Conservation (phyloP, 2,888 invertebrate species). For the Apomyelois bistriatella region DNA sequence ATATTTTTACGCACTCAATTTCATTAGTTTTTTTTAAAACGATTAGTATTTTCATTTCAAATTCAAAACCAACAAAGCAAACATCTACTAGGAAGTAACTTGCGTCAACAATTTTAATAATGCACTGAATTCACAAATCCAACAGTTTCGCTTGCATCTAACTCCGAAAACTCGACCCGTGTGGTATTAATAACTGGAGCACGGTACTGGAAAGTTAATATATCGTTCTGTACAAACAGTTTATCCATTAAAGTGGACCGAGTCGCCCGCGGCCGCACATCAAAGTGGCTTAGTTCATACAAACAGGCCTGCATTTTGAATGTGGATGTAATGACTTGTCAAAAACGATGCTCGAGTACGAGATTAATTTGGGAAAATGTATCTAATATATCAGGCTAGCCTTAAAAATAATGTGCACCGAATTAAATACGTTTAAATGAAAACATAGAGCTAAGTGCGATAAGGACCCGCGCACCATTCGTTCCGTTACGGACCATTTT, state of each 20-base stretch:
- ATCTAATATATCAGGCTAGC: not conserved
- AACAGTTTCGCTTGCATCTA: constrained; percentile 3
- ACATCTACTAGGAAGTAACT: not conserved
- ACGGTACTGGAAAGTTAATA: constrained; percentile 49
- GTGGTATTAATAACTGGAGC: constrained; percentile 21
- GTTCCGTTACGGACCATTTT: too few relatives aligned
- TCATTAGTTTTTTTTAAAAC: not conserved
- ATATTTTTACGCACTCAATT: too few relatives aligned
- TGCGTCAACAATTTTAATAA: constrained; percentile 10
- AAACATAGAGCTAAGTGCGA: too few relatives aligned
- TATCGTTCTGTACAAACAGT: constrained; percentile 52
- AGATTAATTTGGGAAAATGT: constrained; percentile 5
- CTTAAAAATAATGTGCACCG: not conserved
- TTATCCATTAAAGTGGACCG: constrained; percentile 40
- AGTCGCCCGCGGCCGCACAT: constrained; percentile 43
- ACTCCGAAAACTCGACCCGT: constrained; percentile 9
- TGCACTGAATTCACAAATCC: constrained; percentile 1
- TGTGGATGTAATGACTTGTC: constrained; percentile 24
- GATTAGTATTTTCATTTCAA: not conserved
- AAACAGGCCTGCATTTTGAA: constrained; percentile 31
- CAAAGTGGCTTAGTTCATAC: constrained; percentile 47
- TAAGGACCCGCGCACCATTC: too few relatives aligned
- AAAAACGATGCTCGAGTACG: constrained; percentile 10
- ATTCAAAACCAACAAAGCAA: not conserved
- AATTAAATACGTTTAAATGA: too few relatives aligned